Evolutionary conservation across 2,797 vertebrate species (phyloP), one percentile per base, ranked within the genome.

Genomic region (Sciurus vulgaris): DNA sequence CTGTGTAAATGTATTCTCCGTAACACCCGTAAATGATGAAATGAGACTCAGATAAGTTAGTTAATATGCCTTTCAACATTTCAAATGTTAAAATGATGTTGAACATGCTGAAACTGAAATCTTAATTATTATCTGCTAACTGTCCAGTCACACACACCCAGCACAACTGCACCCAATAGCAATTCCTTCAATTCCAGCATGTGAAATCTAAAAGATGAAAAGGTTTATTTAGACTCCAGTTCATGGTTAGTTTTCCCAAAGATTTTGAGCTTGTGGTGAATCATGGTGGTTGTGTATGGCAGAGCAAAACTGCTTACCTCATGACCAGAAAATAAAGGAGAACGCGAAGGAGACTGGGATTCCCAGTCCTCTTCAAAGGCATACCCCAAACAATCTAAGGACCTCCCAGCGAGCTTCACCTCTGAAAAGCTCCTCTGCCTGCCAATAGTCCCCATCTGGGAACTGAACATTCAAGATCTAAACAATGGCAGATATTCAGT

Each of bases 151-250:
- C 33, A 70, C 38, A 70, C 38, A 65, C 7, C 51, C 65, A 74
- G 33, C 9, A 88, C 17, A 96, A 85, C 22, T 3, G 3, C 2
- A 51, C 15, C 47, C 56, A 38, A 77, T 3, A 35, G 6, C 15
- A 84, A 41, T 78, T 85, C 65, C 13, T 88, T 91, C 59, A 87
- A 72, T n/a, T 44, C 44, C 87, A 77, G 63, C n/a, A 84, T n/a
- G 54, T 65, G 26, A 76, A 91, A 85, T 26, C 11, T 70, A 44
- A 72, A 84, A 49, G 72, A 54, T 79, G 9, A 33, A 56, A 56
- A 20, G 24, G 17, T 59, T n/a, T 67, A 67, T 67, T n/a, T 67
- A n/a, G 65, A 17, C 33, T 81, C 33, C 20, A 61, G 15, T 7
- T 15, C 12, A 65, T 22, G 7, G 20, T 15, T 11, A 24, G 28